phyloP scores from a whole-genome alignment of 1,140 invertebrate genomes.

The Neodiprion fabricii region DNA sequence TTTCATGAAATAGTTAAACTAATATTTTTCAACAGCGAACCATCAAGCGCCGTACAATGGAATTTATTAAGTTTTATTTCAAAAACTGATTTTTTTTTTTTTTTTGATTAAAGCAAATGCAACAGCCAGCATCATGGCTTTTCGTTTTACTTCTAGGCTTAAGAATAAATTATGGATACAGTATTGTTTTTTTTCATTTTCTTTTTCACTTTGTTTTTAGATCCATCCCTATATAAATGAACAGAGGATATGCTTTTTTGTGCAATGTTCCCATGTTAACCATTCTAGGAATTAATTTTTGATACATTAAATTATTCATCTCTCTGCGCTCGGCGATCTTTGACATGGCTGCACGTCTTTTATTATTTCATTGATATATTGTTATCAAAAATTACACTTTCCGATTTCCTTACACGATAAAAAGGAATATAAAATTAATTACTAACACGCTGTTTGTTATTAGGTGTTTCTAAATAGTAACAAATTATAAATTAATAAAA shows the following conservation, averaged over 20 bases:
- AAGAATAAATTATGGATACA: constrained; percentile 36
- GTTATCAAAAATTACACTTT: constrained; percentile 19
- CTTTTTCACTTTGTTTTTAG: constrained; percentile 18
- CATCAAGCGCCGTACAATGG: constrained; percentile 37
- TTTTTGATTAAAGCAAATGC: constrained; percentile 51
- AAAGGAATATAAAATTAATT: constrained; percentile 45
- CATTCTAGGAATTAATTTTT: constrained; percentile 32
- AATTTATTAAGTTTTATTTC: constrained; percentile 26
- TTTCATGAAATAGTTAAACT: neutral
- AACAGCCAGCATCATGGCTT: constrained; percentile 25
- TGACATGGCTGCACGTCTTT: constrained; percentile 1
- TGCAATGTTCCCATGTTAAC: constrained; percentile 56
- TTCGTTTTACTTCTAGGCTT: constrained; percentile 30
- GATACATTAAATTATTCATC: constrained; percentile 3
- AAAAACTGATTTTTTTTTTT: constrained; percentile 28
- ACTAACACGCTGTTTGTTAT: constrained; percentile 33
- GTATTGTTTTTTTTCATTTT: constrained; percentile 25
- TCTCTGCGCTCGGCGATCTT: neutral
- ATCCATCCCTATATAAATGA: constrained; percentile 46
- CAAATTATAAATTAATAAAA: constrained; percentile 31
- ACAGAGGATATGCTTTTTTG: constrained; percentile 57
- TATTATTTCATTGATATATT: constrained; percentile 7
- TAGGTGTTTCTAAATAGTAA: constrained; percentile 38
- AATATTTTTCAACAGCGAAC: constrained; percentile 33
- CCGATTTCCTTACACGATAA: constrained; percentile 22